Evolutionary conservation across 1,140 invertebrate genomes (phyloP).

Genomic region (Trissolcus basalis): DNA sequence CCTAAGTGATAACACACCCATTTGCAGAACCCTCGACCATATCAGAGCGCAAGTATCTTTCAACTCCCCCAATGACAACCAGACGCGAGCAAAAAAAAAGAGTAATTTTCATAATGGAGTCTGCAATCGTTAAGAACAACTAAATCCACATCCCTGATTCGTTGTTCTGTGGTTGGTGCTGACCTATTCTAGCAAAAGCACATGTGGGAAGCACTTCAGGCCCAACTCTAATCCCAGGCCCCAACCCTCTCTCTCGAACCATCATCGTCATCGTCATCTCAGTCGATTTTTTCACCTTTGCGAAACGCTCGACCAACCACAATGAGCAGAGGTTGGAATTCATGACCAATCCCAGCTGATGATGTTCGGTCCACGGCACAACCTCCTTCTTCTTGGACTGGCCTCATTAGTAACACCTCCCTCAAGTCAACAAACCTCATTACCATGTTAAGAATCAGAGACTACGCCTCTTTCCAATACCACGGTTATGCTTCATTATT

Average conservation of each 20-base stretch:
- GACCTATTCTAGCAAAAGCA: constrained; percentile 7
- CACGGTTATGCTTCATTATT: constrained; percentile 73
- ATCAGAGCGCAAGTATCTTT: too few relatives aligned
- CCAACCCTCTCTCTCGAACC: constrained; percentile 16
- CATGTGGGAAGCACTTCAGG: background rate
- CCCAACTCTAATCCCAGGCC: constrained; percentile 2
- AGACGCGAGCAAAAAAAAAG: background rate
- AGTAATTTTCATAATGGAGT: constrained; percentile 31
- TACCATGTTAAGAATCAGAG: constrained; percentile 62
- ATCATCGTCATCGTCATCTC: constrained; percentile 41
- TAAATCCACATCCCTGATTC: constrained; percentile 18
- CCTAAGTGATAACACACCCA: too few relatives aligned
- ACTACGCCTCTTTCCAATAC: constrained; percentile 61
- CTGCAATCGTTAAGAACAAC: constrained; percentile 8
- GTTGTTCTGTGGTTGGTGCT: constrained; percentile 4
- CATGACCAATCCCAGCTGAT: constrained; percentile 70
- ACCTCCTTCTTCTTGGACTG: constrained; percentile 61
- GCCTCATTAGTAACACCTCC: constrained; percentile 74
- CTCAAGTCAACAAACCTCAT: constrained; percentile 63
- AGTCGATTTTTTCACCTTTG: constrained; percentile 60
- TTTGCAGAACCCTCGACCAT: too few relatives aligned
- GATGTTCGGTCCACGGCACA: constrained; percentile 68
- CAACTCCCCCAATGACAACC: too few relatives aligned
- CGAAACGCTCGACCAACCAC: constrained; percentile 65
- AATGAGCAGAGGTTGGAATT: constrained; percentile 61